These are phyloP conservation scores for Ceramica pisi DNA, from an alignment of 2,888 invertebrate genomes.

Conservation along the genomic window DNA sequence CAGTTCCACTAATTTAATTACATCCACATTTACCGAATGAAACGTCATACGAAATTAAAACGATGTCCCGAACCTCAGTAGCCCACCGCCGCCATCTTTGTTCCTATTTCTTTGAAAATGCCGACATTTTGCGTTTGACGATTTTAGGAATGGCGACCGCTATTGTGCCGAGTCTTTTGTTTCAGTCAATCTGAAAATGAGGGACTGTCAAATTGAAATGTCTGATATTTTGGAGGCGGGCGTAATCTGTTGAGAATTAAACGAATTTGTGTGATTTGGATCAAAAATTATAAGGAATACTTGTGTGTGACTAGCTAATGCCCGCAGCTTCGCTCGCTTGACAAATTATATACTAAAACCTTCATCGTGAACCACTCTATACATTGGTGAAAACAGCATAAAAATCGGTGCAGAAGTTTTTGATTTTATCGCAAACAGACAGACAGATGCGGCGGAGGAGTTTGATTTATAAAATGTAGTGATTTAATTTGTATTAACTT, in stretches of 20 bases:
- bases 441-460: too few relatives aligned
- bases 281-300: neutral
- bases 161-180: constrained; percentile 60
- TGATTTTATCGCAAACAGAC: too few relatives aligned
- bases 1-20: constrained; percentile 42
- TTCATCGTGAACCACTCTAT: too few relatives aligned
- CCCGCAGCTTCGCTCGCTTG: too few relatives aligned
- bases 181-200: constrained; percentile 48
- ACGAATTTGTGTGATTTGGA: neutral
- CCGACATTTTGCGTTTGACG: constrained; percentile 54
- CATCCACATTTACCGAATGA: constrained; percentile 41
- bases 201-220: constrained; percentile 61
- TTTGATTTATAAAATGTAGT: too few relatives aligned
- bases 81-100: constrained; percentile 43
- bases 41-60: constrained; percentile 51
- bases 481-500: neutral
- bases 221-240: constrained; percentile 32
- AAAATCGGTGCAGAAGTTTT: too few relatives aligned
- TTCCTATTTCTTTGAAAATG: constrained; percentile 59
- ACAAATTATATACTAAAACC: too few relatives aligned
- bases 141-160: constrained; percentile 45
- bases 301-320: too few relatives aligned
- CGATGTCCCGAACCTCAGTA: constrained; percentile 26
- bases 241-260: constrained; percentile 59
- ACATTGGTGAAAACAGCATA: too few relatives aligned